Base-by-base conservation (phyloP, 2,113 vertebrate species). In the Panthera tigris region DNA sequence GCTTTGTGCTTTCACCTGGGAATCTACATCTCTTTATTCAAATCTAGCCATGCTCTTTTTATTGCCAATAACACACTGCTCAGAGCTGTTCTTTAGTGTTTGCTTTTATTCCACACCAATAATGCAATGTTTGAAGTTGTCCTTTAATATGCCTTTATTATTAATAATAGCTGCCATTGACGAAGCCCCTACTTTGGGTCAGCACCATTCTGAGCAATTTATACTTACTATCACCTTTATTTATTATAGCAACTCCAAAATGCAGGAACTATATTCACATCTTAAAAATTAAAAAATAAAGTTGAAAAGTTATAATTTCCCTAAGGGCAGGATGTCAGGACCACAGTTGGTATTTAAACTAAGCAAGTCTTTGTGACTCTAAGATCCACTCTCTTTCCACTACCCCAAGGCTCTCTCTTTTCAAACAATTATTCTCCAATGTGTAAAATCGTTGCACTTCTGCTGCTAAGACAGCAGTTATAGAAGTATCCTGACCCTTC, bases 271-370 rank as follows among this genome's bases (percentile, higher is more conserved):
- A 19, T 86, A 86, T 89, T 86, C 23, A 11, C 3, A 80, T 88
- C 80, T 97, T 96, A 94, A 48, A 93, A 71, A 93, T 92, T 52
- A 84, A 86, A 21, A 94, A 92, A 74, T 83, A 23, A 94, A 96
- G 66, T 31, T 48, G 15, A 93, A 18, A 66, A 23, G 27, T 41
- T 69, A 4, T 78, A 78, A 73, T 82, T 95, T 92, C 50, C 12
- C 4, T 23, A 93, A 61, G 39, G n/a, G 74, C 52, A 41, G n/a
- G 31, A 57, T n/a, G 8, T 48, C 65, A 83, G 50, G 18, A 91
- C 23, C 33, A 66, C 23, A 94, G 23, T 23, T 74, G 36, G 13
- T 10, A 45, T 68, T 96, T 95, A 73, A 93, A 73, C 27, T 65
- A 96, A 87, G 63, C 8, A 84, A 25, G 9, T 63, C 66, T 95